Base-by-base conservation (phyloP, 2,888 invertebrate genomes). In the Schizotus pectinicornis region DNA sequence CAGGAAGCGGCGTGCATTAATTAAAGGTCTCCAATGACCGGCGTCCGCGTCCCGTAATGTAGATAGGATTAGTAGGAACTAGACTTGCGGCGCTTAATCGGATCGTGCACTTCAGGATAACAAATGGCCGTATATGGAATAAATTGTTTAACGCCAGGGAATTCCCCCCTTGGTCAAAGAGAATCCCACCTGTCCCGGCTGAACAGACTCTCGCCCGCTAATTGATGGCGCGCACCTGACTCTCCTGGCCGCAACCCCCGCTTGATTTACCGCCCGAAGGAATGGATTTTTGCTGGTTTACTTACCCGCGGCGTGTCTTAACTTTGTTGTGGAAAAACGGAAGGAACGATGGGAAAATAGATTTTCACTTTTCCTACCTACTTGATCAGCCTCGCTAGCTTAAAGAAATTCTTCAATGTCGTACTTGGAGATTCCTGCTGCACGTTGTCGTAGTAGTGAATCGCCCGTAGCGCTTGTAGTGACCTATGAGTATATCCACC, bases 41-140 rank as follows among this genome's bases (percentile, higher is more conserved):
- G 41, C 53, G 49, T 56, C 64, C 63, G 47, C 49, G 47, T 56
- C 46, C 62, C 48, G 53, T 62, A 63, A 64, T 63, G 54, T 57
- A 49, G 51, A 51, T 51, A 54, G 64, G 62, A 63, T 65, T 65
- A 63, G 61, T 52, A 61, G 59, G 59, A 65, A 65, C 62, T 63
- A 57, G 63, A 61, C 59, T 65, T 63, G 61, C 59, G 59, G 61
- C 53, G 49, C 55, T 59, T 62, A 59, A 62, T 55, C 56, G 56
- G 56, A 47, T 51, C 49, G 50, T 51, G 49, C 46, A 55, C 61
- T 55, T 38, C 47, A 14, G 54, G 58, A 54, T 56, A 58, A 61
- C 51, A 55, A 58, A 58, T 58, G 57, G 55, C 61, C 50, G 58
- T 57, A 61, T 57, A 55, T 58, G 53, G 50, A 58, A 54, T 62